Evolutionary conservation across 1,140 invertebrate genomes (phyloP).

Genomic region (Episyrphus balteatus): DNA sequence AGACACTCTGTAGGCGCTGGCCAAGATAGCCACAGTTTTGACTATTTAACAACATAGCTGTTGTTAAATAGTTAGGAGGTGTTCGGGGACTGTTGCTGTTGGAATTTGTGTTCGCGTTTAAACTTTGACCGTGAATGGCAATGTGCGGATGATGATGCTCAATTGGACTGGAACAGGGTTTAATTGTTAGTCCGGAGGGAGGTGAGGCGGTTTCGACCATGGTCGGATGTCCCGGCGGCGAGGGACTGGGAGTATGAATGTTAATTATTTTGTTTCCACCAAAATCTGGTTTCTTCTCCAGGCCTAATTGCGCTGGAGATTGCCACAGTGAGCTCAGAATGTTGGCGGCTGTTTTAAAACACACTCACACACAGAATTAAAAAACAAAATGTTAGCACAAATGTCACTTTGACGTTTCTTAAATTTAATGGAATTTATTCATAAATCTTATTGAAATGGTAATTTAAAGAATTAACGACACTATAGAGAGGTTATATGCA

Average conservation of each 20-base stretch:
- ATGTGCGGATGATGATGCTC: background rate
- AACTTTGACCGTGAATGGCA: conserved; percentile 7
- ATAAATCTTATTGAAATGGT: too few relatives aligned
- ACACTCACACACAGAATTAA: background rate
- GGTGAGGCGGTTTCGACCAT: conserved; percentile 33
- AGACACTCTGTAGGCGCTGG: conserved; percentile 28
- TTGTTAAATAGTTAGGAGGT: conserved; percentile 27
- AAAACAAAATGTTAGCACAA: too few relatives aligned
- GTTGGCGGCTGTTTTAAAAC: conserved; percentile 16
- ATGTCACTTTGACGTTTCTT: too few relatives aligned
- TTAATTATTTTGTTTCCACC: conserved; percentile 22
- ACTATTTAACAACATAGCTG: conserved; percentile 34
- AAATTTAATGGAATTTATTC: too few relatives aligned
- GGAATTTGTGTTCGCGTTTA: conserved; percentile 16
- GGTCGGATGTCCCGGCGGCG: conserved; percentile 20
- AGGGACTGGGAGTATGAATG: conserved; percentile 30
- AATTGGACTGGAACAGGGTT: conserved; percentile 13
- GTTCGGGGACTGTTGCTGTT: conserved; percentile 13
- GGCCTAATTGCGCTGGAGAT: conserved; percentile 26
- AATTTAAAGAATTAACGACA: too few relatives aligned
- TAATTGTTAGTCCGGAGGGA: conserved; percentile 24
- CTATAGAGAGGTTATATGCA: too few relatives aligned
- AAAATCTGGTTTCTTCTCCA: conserved; percentile 10
- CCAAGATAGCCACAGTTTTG: conserved; percentile 34
- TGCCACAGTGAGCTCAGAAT: conserved; percentile 36